Base-by-base conservation (phyloP, 2,113 vertebrate species). In the Macaca mulatta region DNA sequence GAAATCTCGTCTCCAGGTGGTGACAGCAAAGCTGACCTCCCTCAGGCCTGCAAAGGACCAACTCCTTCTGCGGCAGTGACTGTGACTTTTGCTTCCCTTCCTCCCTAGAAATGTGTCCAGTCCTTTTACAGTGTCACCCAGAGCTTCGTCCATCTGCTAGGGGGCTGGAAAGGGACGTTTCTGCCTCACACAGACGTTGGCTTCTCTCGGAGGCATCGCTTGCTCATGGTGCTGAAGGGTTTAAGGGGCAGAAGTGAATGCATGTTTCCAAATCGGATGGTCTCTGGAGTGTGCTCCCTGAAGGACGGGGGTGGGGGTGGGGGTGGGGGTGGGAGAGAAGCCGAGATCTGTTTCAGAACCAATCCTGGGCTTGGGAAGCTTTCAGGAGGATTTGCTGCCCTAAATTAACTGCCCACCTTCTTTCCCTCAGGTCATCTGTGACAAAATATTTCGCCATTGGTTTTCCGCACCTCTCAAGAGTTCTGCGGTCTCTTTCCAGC, bases 401-500 rank as follows among this genome's bases (percentile, higher is more conserved):
- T 1, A 6, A 6, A 1, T 8, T 55, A 45, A 94, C 38, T 1
- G 20, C 57, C 86, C 40, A 45, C 97, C 52, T 87, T 50, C 30
- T 23, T 93, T 83, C 96, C 87, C 77, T 16, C 98, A 99, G 99
- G 99, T 99, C 83, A 99, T 99, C 72, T 99, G 99, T 98, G 99
- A 99, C 98, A 99, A 99, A 98, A 99, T 99, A 97, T 99, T 99
- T 97, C 98, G 99, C 3, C 99, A 97, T 1, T 99, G 99, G 99
- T 99, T 99, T 92, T 99, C 99, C 92, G 98, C 99, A 0, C 96
- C 98, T 0, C 98, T 99, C 84, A 93, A 98, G 27, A 98, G 98
- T 25, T 95, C 98, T 0, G 98, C 98, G 23, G 50, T 99, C 22
- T 98, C 98, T 11, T 96, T 98, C n/a, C 99, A 98, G 0, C 98